Evolutionary conservation across 2,888 invertebrate species (phyloP).

Genomic region (Perizoma affinitatum): DNA sequence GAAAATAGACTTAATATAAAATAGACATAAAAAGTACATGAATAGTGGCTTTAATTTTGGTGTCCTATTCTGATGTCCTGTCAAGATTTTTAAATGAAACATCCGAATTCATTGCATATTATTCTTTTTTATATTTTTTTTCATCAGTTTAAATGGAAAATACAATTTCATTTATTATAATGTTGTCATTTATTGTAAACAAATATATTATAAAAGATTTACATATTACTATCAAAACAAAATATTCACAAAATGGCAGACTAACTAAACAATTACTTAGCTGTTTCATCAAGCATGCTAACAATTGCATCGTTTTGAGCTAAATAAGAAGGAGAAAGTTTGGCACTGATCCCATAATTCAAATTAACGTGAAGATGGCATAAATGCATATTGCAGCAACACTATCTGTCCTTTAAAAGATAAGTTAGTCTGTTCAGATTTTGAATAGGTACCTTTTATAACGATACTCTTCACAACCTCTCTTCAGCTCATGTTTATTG

Average conservation of each 20-base stretch:
- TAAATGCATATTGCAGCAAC: conserved; percentile 82
- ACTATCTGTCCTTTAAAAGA: conserved; percentile 65
- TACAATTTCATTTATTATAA: conserved; percentile 84
- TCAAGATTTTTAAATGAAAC: conserved; percentile 61
- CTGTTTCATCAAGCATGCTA: conserved; percentile 81
- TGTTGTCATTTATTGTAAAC: conserved; percentile 85
- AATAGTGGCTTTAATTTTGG: no score
- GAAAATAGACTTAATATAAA: no score
- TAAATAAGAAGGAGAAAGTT: conserved; percentile 82
- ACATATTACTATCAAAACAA: conserved; percentile 85
- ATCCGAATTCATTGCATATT: conserved; percentile 81
- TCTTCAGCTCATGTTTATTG: conserved; percentile 74
- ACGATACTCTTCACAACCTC: conserved; percentile 81
- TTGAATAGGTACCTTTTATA: conserved; percentile 83
- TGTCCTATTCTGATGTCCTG: no score
- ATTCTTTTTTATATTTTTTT: conserved; percentile 84
- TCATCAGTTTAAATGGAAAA: conserved; percentile 85
- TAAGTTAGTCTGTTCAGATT: conserved; percentile 82
- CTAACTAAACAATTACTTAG: conserved; percentile 83
- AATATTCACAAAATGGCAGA: conserved; percentile 85
- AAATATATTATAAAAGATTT: conserved; percentile 85
- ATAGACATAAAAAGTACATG: no score
- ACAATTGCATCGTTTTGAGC: conserved; percentile 84
- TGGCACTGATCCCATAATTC: conserved; percentile 83
- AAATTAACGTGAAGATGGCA: conserved; percentile 77